phyloP scores from a whole-genome alignment of 2,797 vertebrate genomes.

The Squalus acanthias region DNA sequence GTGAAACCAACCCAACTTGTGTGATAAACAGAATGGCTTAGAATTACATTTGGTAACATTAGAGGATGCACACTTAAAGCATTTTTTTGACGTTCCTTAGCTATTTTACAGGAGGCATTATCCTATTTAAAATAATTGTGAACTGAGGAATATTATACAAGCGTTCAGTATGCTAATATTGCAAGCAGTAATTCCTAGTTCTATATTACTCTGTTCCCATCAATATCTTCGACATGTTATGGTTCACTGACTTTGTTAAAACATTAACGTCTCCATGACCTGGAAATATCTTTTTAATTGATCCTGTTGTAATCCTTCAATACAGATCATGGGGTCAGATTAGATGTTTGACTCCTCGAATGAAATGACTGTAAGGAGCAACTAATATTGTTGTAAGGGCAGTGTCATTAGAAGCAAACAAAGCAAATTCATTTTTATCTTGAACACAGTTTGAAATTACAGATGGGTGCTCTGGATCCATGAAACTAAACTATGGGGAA shows the following conservation, averaged over 20 bases:
- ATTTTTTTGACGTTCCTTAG: neutral
- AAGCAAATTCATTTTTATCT: neutral
- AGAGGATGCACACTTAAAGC: too few species aligned
- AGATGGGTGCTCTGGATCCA: neutral
- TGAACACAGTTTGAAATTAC: neutral
- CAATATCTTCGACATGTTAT: neutral
- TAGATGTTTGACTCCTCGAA: neutral
- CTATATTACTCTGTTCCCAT: neutral
- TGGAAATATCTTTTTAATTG: neutral
- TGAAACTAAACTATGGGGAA: neutral
- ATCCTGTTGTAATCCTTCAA: neutral
- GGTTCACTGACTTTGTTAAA: neutral
- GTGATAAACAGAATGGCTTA: neutral
- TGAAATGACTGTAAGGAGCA: neutral
- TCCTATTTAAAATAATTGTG: neutral
- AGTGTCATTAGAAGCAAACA: neutral
- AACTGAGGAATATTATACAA: neutral
- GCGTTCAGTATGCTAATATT: neutral
- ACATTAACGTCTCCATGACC: neutral
- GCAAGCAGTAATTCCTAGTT: neutral
- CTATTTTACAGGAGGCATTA: neutral
- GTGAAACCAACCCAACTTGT: neutral
- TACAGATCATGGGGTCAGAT: neutral
- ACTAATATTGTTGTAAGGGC: neutral
- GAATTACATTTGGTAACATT: neutral